Conservation (phyloP, 2,888 invertebrate genomes). For the Nephrotoma guestfalica region DNA sequence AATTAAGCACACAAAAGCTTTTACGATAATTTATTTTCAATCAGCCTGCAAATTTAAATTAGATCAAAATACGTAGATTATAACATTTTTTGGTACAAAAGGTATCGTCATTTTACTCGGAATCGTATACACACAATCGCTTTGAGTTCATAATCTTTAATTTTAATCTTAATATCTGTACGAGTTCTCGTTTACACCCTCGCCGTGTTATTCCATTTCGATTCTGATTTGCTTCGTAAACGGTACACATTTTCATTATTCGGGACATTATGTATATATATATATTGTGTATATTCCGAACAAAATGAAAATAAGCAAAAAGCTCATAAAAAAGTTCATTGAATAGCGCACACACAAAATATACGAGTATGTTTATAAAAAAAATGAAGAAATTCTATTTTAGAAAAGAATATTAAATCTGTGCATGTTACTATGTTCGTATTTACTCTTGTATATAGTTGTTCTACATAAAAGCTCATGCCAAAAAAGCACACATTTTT, state of each 20-base stretch:
- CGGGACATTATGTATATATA: background rate
- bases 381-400: background rate
- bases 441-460: background rate
- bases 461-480: background rate
- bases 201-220: background rate
- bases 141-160: background rate
- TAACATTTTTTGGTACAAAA: background rate
- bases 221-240: background rate
- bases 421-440: background rate
- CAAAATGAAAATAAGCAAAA: background rate
- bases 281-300: background rate
- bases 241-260: background rate
- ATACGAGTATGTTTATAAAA: background rate
- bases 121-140: background rate
- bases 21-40: background rate
- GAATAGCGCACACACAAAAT: background rate
- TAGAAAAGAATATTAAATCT: background rate
- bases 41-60: background rate
- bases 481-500: background rate
- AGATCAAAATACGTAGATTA: background rate
- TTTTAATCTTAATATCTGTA: background rate
- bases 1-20: background rate
- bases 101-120: background rate
- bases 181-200: background rate
- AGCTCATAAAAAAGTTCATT: background rate